Percentiles rank a stretch among this genome's conserved stretches.
These are phyloP conservation scores for Patiria pectinifera DNA, from an alignment of 53 echinoderm and acorn worm species.

Conservation along the genomic window DNA sequence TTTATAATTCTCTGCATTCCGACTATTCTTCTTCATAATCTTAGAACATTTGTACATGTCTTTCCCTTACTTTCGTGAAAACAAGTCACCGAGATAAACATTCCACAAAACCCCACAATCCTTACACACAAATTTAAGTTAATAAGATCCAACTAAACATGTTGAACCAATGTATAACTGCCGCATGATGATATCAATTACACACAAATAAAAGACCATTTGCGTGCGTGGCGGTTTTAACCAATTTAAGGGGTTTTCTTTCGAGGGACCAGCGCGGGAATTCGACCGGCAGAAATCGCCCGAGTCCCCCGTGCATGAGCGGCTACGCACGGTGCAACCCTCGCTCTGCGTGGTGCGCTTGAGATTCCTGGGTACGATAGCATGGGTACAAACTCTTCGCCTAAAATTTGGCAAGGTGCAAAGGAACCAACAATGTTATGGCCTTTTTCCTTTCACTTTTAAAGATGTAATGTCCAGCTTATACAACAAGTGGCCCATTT, in stretches of 20 bases:
- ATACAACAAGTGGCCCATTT: too few species aligned
- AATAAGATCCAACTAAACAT: neutral
- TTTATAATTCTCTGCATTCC: neutral
- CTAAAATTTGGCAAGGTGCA: too few species aligned
- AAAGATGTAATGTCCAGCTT: too few species aligned
- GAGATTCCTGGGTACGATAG: too few species aligned
- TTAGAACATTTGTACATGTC: neutral
- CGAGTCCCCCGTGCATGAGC: neutral
- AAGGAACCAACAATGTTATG: too few species aligned
- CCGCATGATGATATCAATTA: neutral
- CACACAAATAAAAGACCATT: neutral
- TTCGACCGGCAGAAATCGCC: neutral
- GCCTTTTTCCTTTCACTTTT: too few species aligned
- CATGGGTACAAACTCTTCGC: too few species aligned
- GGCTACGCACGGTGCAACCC: neutral
- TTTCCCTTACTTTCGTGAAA: neutral
- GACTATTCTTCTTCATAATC: neutral
- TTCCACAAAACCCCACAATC: neutral
- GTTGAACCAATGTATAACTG: neutral
- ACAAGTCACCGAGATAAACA: neutral
- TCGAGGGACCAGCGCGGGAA: neutral
- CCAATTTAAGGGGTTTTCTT: neutral
- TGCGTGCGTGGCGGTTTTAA: neutral
- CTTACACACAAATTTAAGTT: neutral
- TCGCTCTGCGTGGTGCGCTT: too few species aligned